phyloP scores from a whole-genome alignment of 1,140 invertebrate species.

The Bombus picipes region DNA sequence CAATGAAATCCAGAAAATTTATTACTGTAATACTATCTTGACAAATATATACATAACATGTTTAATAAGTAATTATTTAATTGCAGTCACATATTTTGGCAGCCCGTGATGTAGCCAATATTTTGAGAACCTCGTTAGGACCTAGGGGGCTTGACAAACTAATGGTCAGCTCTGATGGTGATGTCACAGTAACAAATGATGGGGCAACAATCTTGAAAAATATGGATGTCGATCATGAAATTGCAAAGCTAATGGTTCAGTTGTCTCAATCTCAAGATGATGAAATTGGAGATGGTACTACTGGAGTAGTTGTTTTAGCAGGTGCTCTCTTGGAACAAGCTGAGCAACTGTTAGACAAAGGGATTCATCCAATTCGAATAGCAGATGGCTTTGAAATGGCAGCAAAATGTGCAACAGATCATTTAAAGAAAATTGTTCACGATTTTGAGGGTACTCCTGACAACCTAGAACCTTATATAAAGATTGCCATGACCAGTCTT shows the following conservation, averaged over 20 bases:
- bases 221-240: slow-evolving; percentile 99
- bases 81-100: slow-evolving; percentile 98
- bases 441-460: slow-evolving; percentile 92
- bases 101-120: slow-evolving; percentile 94
- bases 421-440: slow-evolving; percentile 95
- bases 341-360: slow-evolving; percentile 95
- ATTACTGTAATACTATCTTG: not conserved
- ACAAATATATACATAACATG: not conserved
- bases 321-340: slow-evolving; percentile 98
- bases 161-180: slow-evolving; percentile 98
- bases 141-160: slow-evolving; percentile 98
- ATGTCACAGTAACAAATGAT: slow-evolving; percentile 99
- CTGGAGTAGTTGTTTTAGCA: slow-evolving; percentile 97
- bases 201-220: slow-evolving; percentile 99
- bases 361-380: slow-evolving; percentile 99
- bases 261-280: slow-evolving; percentile 99
- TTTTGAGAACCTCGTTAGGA: slow-evolving; percentile 96
- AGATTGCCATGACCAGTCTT: slow-evolving; percentile 98
- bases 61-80: slow-evolving; percentile 43
- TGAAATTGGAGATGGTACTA: slow-evolving; percentile 99
- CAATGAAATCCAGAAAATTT: not conserved
- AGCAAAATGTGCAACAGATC: slow-evolving; percentile 93
- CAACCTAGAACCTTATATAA: slow-evolving; percentile 94
- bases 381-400: slow-evolving; percentile 99
- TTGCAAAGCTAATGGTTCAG: slow-evolving; percentile 99